Base-by-base conservation (phyloP, 2,888 invertebrate genomes). In the Gastracanthus pulcherrimus region DNA sequence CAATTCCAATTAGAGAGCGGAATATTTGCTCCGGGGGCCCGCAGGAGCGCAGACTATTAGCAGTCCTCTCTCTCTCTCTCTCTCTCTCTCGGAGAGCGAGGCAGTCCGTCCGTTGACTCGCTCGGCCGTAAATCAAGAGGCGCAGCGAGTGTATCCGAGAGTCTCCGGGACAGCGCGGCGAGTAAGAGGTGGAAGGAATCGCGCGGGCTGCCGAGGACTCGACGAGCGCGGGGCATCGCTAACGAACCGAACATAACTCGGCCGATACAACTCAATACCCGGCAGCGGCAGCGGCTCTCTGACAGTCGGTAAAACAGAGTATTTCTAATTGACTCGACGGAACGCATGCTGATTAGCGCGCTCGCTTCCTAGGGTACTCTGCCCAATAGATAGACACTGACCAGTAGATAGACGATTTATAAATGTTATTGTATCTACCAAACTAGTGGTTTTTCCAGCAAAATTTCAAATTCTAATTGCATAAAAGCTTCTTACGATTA, bases 1-100 rank as follows among this genome's bases (percentile, higher is more conserved):
- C 91, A 91, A 91, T 91, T 91, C 91, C 91, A 91, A 91, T 91
- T 91, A 91, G 90, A 91, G 90, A 90, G 87, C 86, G 88, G 88
- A 82, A 82, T 82, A 82, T 82, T 80, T 82, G 70, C 80, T 72
- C 66, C 38, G 34, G 67, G 55, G 60, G 64, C 62, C 36, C 62
- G 71, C 13, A 67, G 82, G 55, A 71, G 71, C 45, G 26, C 38
- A 58, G 91, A 90, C 89, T 90, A 91, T 91, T 91, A 91, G 89
- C 90, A 88, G 88, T 87, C 66, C 78, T 9, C 34, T 19, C 41
- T 87, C 86, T n/a, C n/a, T n/a, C n/a, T n/a, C n/a, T n/a, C n/a
- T n/a, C n/a, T n/a, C n/a, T n/a, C n/a, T n/a, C n/a, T n/a, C n/a
- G n/a, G n/a, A n/a, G n/a, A n/a, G n/a, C n/a, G n/a, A 86, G 86